phyloP scores from a whole-genome alignment of 2,797 vertebrate genomes.

The Scolopax rusticola region DNA sequence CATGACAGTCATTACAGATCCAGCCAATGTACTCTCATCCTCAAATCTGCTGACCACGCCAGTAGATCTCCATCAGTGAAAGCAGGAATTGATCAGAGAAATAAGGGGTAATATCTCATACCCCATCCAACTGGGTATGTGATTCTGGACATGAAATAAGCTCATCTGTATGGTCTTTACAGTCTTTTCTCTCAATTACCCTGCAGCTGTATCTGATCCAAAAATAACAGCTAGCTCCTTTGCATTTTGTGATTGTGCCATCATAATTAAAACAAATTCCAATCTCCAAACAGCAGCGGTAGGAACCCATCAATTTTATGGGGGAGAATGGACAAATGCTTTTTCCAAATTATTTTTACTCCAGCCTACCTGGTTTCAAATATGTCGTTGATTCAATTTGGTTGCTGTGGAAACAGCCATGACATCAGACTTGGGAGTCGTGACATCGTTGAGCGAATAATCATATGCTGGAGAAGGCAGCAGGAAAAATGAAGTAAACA shows the following conservation, averaged over 20 bases:
- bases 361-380: constrained; percentile 30
- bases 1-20: neutral
- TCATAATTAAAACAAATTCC: constrained; percentile 57
- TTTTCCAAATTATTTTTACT: neutral
- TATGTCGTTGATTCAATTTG: neutral
- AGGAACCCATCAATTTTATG: neutral
- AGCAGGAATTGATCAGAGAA: neutral
- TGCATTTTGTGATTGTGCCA: constrained; percentile 55
- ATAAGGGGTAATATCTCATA: neutral
- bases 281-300: neutral
- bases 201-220: constrained; percentile 42
- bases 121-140: neutral
- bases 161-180: constrained; percentile 5
- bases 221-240: constrained; percentile 57
- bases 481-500: constrained; percentile 36
- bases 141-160: neutral
- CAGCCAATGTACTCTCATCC: neutral
- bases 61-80: neutral
- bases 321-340: neutral
- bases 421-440: constrained; percentile 33
- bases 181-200: constrained; percentile 3
- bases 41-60: neutral
- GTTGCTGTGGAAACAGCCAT: constrained; percentile 35
- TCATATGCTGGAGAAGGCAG: neutral
- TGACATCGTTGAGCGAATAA: constrained; percentile 54